Conservation (phyloP, 1,140 invertebrate genomes). For the Ooceraea biroi region DNA sequence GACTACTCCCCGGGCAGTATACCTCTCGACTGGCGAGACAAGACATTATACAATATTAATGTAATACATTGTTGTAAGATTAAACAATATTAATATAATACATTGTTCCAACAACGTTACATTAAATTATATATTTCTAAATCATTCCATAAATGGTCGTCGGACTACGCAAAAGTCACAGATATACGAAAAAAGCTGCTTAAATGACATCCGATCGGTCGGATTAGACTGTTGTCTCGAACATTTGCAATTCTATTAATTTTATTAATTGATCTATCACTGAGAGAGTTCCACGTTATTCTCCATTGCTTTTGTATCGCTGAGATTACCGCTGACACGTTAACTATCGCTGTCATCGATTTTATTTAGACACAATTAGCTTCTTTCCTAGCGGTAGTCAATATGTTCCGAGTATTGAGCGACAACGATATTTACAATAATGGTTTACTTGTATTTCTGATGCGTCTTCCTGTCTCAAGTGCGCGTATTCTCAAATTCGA, state of each 20-base stretch:
- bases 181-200: neutral
- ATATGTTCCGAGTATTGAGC: constrained; percentile 48
- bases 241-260: neutral
- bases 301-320: neutral
- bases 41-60: too few relatives aligned
- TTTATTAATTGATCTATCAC: constrained; percentile 1
- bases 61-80: too few relatives aligned
- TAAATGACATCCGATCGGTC: neutral
- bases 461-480: constrained; percentile 20
- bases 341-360: neutral
- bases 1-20: constrained; percentile 13
- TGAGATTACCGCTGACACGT: constrained; percentile 14
- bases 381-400: constrained; percentile 1
- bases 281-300: neutral
- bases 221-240: neutral
- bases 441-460: constrained; percentile 37
- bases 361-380: neutral
- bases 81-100: too few relatives aligned
- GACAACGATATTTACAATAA: constrained; percentile 72
- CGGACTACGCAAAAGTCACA: neutral
- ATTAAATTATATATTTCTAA: neutral
- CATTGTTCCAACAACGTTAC: too few relatives aligned
- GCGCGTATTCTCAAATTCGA: neutral
- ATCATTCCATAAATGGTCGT: neutral
- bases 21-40: neutral